Conservation (phyloP, 1,140 invertebrate species). For the Amyelois transitella region DNA sequence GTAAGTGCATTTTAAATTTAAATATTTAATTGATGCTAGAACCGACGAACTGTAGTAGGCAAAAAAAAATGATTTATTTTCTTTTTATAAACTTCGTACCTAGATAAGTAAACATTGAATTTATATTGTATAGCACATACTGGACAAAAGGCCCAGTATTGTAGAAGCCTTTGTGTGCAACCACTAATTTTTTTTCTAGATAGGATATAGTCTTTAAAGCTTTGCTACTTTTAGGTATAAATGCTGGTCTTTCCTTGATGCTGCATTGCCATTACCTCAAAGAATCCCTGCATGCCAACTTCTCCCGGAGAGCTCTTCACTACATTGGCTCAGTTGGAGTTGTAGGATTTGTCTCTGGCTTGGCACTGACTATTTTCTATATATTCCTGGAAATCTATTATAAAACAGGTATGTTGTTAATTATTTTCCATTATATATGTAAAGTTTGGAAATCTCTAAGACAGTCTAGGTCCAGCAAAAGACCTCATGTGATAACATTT, state of each 20-base stretch:
- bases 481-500: too few relatives aligned
- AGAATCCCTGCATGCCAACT: slow-evolving; percentile 55
- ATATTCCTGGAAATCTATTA: slow-evolving; percentile 55
- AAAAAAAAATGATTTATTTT: too few relatives aligned
- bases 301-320: slow-evolving; percentile 52
- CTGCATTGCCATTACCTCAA: slow-evolving; percentile 57
- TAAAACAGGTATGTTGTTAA: slow-evolving; percentile 40
- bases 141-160: too few relatives aligned
- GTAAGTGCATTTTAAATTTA: slow-evolving; percentile 25
- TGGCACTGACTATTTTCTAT: slow-evolving; percentile 50
- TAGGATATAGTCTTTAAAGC: neutral
- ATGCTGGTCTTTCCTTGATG: slow-evolving; percentile 46
- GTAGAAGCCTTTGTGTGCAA: too few relatives aligned
- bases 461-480: too few relatives aligned
- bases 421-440: neutral
- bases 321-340: slow-evolving; percentile 62
- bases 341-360: slow-evolving; percentile 50
- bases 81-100: too few relatives aligned
- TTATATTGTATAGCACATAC: too few relatives aligned
- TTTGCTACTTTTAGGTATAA: slow-evolving; percentile 32
- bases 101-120: too few relatives aligned
- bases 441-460: too few relatives aligned
- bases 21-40: neutral
- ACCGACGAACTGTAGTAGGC: too few relatives aligned
- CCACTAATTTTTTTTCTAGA: too few relatives aligned